Base-by-base conservation (phyloP, 2,797 vertebrate genomes). In the Syndactyla subalaris region DNA sequence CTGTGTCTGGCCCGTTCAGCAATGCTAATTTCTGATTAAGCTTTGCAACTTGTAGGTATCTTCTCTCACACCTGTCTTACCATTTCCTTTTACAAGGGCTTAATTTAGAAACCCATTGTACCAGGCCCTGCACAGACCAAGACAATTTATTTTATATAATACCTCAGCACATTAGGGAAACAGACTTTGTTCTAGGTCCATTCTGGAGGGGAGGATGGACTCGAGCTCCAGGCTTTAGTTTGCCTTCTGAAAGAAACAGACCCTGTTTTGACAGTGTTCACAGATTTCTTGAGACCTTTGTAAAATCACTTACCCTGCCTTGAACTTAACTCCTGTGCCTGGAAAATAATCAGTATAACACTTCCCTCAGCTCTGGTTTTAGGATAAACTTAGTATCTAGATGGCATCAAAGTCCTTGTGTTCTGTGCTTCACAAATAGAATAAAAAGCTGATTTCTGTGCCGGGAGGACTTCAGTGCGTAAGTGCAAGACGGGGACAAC, bases 31-130 rank as follows among this genome's bases (percentile, higher is more conserved):
- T 82, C 41, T 87, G 76, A 82, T 87, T 86, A 85, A 92, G 83
- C 80, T 87, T 88, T 85, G 86, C 92, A 95, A 89, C 71, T 77
- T 61, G 63, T 46, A 67, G 52, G 61, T 86, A 90, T 96, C 94
- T 88, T 57, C 85, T 73, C 67, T 92, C 73, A 86, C 79, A 94
- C 77, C 82, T 93, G 89, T 87, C 71, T 61, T 27, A 68, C 55
- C 57, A 68, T 85, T 95, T 92, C 89, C 80, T 88, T 79, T 85
- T 77, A 65, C 88, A 93, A 80, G 39, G 54, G 58, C 65, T 96
- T 93, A 94, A 94, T 95, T 93, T 96, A 96, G 95, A 82, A 96
- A 68, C 45, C 57, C 49, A 61, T 94, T 79, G 85, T 90, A 46
- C 45, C 41, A 67, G 61, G 73, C 49, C 71, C 51, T 63, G 63